Conservation (phyloP, 2,888 invertebrate species). For the Altica lythri region DNA sequence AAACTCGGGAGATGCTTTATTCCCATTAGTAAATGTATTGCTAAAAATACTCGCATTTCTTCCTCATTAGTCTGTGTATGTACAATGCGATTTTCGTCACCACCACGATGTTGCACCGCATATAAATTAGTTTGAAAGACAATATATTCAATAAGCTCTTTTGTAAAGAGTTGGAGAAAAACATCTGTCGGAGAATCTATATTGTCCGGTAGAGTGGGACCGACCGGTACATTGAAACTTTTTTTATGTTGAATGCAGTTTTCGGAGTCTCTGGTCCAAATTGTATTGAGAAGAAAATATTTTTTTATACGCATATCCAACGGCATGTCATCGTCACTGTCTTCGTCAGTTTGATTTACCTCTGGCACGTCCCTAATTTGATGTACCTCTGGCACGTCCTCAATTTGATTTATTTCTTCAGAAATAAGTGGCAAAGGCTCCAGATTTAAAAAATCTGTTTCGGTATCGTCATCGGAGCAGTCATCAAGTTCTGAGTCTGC, state of each 20-base stretch:
- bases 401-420: too few species aligned
- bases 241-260: slow-evolving; percentile 3
- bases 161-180: slow-evolving; percentile 4
- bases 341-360: background rate
- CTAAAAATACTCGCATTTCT: slow-evolving; percentile 11
- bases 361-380: background rate
- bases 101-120: slow-evolving; percentile 5
- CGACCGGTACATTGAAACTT: slow-evolving; percentile 5
- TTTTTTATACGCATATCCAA: slow-evolving; percentile 7
- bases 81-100: slow-evolving; percentile 7
- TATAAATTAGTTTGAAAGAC: slow-evolving; percentile 10
- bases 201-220: slow-evolving; percentile 5
- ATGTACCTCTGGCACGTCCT: background rate
- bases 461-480: slow-evolving; percentile 3
- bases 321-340: slow-evolving; percentile 6
- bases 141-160: slow-evolving; percentile 7
- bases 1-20: slow-evolving; percentile 15
- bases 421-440: background rate
- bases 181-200: slow-evolving; percentile 7
- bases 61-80: slow-evolving; percentile 2
- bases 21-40: slow-evolving; percentile 19
- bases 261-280: slow-evolving; percentile 2
- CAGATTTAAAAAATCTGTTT: slow-evolving; percentile 2
- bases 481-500: slow-evolving; percentile 4
- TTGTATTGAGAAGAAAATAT: slow-evolving; percentile 5